These are phyloP conservation scores for Andrena camellia DNA, from an alignment of 2,888 invertebrate genomes.

Conservation along the genomic window DNA sequence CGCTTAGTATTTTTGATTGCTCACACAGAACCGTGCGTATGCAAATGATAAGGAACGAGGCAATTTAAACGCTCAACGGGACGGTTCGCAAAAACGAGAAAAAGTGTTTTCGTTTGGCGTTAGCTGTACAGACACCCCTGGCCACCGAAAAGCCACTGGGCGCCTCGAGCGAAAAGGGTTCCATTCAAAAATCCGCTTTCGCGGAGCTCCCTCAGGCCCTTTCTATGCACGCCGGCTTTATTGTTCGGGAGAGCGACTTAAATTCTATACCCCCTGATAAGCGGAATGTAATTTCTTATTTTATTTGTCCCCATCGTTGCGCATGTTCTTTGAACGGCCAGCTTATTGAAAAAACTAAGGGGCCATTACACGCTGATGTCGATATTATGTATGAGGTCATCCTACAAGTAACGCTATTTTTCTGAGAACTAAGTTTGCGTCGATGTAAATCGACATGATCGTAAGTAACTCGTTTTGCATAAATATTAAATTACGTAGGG, in stretches of 20 bases:
- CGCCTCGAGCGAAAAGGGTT: conserved; percentile 44
- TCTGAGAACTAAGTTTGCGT: too few relatives aligned
- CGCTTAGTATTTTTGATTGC: conserved; percentile 24
- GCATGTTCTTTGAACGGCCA: background rate
- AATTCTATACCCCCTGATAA: background rate
- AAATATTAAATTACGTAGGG: too few relatives aligned
- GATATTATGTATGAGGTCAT: too few relatives aligned
- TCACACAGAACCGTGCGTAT: conserved; percentile 30
- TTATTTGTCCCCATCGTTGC: background rate
- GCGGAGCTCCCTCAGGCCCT: conserved; percentile 31
- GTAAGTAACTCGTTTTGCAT: too few relatives aligned
- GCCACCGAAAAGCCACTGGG: conserved; percentile 38
- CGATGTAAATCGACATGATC: too few relatives aligned
- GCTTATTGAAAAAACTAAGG: conserved; percentile 1
- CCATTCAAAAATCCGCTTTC: conserved; percentile 53
- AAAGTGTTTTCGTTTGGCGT: conserved; percentile 54
- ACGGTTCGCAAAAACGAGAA: conserved; percentile 24
- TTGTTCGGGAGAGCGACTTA: background rate
- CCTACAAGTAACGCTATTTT: too few relatives aligned
- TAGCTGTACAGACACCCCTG: conserved; percentile 32
- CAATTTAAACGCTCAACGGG: conserved; percentile 64
- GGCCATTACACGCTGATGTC: background rate
- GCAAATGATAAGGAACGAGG: conserved; percentile 59
- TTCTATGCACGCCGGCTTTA: conserved; percentile 20
- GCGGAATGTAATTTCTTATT: conserved; percentile 9